These are phyloP conservation scores for Drosophila hydei DNA, from an alignment of 1,140 invertebrate genomes.

Conservation along the genomic window DNA sequence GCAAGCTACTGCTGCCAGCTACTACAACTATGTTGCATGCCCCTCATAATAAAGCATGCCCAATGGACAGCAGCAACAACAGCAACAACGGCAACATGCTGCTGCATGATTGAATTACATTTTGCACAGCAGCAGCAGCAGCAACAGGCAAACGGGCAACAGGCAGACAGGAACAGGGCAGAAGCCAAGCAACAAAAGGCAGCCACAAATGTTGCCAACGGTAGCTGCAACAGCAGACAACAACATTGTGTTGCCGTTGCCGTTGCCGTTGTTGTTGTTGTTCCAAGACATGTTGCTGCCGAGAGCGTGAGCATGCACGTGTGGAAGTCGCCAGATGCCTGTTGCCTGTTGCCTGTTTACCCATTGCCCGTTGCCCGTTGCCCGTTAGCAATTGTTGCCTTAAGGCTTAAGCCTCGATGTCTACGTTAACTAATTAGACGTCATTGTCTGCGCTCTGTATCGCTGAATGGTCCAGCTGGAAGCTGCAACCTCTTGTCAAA, in stretches of 20 bases:
- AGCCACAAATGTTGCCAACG: constrained; percentile 62
- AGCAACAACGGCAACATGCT: constrained; percentile 38
- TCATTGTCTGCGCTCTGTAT: constrained; percentile 64
- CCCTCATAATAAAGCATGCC: constrained; percentile 58
- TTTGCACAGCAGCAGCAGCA: constrained; percentile 56
- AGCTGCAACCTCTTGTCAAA: constrained; percentile 17
- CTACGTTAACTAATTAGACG: constrained; percentile 74
- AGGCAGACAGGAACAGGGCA: constrained; percentile 38
- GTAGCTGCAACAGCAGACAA: constrained; percentile 57
- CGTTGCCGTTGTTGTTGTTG: constrained; percentile 47
- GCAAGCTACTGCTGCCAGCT: constrained; percentile 55
- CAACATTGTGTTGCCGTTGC: constrained; percentile 43
- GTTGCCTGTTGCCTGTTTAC: not conserved
- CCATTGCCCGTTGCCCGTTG: not conserved
- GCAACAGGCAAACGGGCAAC: constrained; percentile 34
- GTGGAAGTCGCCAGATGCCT: constrained; percentile 3
- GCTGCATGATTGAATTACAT: constrained; percentile 79
- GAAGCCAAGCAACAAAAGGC: constrained; percentile 53
- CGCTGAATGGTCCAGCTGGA: constrained; percentile 38
- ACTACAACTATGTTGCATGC: constrained; percentile 41
- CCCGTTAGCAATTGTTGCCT: constrained; percentile 24
- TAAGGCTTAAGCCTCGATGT: constrained; percentile 22
- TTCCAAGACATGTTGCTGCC: constrained; percentile 37
- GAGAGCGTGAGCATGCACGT: constrained; percentile 34
- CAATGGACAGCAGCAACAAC: constrained; percentile 30